A percentile compares a stretch with the other conserved stretches of the same genome.
phyloP scores from a whole-genome alignment of 2,888 invertebrate species.

The Agelastica alni region DNA sequence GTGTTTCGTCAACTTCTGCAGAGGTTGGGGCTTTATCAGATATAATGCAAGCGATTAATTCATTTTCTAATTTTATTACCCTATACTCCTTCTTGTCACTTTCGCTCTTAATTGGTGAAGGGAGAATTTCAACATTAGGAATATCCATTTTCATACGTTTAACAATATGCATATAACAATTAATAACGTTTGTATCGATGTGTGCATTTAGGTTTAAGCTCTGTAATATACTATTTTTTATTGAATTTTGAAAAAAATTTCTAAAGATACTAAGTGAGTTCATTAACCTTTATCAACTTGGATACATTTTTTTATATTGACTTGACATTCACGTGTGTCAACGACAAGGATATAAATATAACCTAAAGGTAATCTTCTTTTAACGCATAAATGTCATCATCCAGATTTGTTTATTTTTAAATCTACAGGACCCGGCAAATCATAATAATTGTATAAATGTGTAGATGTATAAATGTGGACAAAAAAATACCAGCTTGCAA shows the following conservation, averaged over 20 bases:
- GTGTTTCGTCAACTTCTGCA: constrained; percentile 44
- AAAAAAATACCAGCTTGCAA: too few species aligned
- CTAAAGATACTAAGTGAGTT: background rate
- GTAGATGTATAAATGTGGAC: too few species aligned
- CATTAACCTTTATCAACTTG: background rate
- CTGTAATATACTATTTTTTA: background rate
- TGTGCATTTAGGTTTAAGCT: background rate
- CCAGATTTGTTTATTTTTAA: too few species aligned
- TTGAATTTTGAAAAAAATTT: background rate
- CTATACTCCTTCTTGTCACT: constrained; percentile 80
- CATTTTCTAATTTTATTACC: constrained; percentile 70
- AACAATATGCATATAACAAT: too few species aligned
- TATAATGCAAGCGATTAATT: constrained; percentile 72
- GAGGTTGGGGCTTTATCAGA: constrained; percentile 59
- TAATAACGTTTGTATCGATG: too few species aligned
- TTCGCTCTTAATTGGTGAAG: constrained; percentile 70
- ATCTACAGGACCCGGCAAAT: too few species aligned
- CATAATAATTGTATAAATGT: too few species aligned
- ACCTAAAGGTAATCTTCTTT: background rate
- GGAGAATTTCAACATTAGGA: constrained; percentile 43
- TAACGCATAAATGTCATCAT: background rate
- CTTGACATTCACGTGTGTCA: background rate
- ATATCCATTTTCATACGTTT: constrained; percentile 4
- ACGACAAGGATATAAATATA: too few species aligned
- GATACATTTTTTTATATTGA: background rate